phyloP scores from a whole-genome alignment of 2,113 vertebrate genomes.

The Centropus unirufus region DNA sequence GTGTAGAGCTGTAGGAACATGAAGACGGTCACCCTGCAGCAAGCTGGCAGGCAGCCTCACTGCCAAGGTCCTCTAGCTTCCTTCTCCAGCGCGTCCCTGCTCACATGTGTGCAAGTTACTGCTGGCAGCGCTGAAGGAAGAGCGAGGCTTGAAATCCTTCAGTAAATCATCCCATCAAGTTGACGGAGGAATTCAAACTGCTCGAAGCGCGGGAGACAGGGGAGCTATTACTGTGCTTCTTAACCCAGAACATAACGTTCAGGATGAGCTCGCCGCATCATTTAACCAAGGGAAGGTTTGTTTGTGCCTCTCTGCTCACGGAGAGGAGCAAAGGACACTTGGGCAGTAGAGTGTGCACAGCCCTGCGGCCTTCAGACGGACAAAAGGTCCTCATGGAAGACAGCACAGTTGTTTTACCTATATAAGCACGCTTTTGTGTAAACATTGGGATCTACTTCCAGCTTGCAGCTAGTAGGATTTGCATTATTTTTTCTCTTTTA shows the following conservation, averaged over 20 bases:
- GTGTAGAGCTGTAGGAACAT: neutral
- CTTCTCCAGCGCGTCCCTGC: neutral
- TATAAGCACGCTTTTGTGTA: neutral
- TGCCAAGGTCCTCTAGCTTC: conserved; percentile 13
- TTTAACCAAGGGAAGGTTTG: conserved; percentile 41
- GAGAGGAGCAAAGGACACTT: neutral
- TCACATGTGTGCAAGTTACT: conserved; percentile 4
- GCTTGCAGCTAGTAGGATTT: neutral
- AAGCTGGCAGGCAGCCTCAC: neutral
- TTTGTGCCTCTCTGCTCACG: neutral
- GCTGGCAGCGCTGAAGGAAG: neutral
- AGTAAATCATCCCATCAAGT: conserved; percentile 74
- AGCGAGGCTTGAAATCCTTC: conserved; percentile 20
- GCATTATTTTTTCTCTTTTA: neutral
- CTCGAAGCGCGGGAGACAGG: conserved; percentile 52
- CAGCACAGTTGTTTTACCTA: neutral
- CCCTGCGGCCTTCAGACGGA: neutral
- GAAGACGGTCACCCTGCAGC: neutral
- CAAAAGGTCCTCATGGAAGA: neutral
- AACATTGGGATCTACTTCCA: neutral
- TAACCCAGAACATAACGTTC: conserved; percentile 69
- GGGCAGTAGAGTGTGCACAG: neutral
- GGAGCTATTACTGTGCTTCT: conserved; percentile 67
- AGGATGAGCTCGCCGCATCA: conserved; percentile 43
- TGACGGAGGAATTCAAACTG: conserved; percentile 73